Base-by-base conservation (phyloP, 2,888 invertebrate species). In the Leptodirus hochenwartii region DNA sequence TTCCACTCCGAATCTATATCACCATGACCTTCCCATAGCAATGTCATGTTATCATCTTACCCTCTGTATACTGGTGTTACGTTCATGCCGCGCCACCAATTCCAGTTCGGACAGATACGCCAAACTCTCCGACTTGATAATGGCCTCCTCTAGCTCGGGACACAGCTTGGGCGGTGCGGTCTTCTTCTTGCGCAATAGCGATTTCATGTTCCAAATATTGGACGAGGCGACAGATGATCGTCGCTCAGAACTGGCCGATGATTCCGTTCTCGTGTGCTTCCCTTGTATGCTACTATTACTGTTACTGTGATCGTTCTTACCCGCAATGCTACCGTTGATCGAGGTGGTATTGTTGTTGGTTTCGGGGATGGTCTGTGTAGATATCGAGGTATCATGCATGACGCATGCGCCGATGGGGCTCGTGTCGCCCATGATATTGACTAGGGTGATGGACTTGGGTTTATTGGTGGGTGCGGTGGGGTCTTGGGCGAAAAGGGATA, bases 61-160 rank as follows among this genome's bases (percentile, higher is more conserved):
- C 60, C 60, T 54, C 42, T 59, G 57, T 32, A 59, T 52, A 32
- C 58, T 53, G 46, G 57, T 57, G 46, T 56, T 59, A 39, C 58
- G 47, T 43, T 58, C 54, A 41, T 60, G 59, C 39, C 61, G 54
- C 40, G 59, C 61, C 35, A 61, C 45, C 46, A 62, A 49, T 43
- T 62, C 62, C 39, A 53, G 47, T 36, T 61, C 59, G 25, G 57
- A 50, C 30, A 62, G 46, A 41, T 61, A 59, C 17, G 60, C 60
- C 42, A 62, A 50, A 43, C 60, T 59, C 43, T 62, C 61, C 9
- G 59, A 58, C 43, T 59, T 59, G 41, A 59, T 47, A 37, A 60
- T 59, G 34, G 59, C 58, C 34, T 54, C 56, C 44, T 60, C 59
- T 38, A 59, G 42, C 42, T 60, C 60, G 10, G 59, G 58, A 39